phyloP scores from a whole-genome alignment of 64 coral and sea anemone species.

The Trachythela sp. region DNA sequence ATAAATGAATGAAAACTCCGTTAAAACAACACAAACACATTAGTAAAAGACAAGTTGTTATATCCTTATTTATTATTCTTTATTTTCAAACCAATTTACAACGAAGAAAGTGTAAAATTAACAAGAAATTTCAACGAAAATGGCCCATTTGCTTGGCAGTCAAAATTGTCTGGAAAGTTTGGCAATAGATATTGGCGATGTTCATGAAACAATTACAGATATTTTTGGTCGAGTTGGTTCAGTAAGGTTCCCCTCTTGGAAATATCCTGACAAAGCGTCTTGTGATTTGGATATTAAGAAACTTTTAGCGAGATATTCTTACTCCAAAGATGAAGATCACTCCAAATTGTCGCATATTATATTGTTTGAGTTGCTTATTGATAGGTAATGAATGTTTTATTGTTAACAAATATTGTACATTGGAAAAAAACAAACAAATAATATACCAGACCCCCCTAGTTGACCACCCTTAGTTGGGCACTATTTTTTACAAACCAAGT shows the following conservation, averaged over 20 bases:
- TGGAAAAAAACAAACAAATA: neutral
- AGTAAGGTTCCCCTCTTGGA: constrained; percentile 86
- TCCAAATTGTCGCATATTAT: constrained; percentile 93
- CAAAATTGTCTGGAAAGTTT: constrained; percentile 81
- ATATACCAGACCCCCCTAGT: no score
- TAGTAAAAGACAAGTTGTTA: no score
- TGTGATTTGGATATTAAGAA: constrained; percentile 88
- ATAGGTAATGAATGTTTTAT: constrained; percentile 59
- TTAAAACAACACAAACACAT: no score
- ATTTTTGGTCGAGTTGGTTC: constrained; percentile 77
- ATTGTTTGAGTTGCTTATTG: constrained; percentile 94
- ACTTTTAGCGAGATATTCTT: constrained; percentile 75
- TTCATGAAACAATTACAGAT: constrained; percentile 68
- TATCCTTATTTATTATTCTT: no score
- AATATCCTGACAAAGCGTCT: constrained; percentile 90
- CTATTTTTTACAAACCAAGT: no score
- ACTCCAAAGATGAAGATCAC: constrained; percentile 86
- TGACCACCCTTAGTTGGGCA: no score
- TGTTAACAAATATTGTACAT: no score
- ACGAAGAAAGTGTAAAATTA: neutral
- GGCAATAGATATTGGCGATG: constrained; percentile 61
- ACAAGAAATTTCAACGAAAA: neutral
- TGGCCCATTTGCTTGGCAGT: constrained; percentile 86
- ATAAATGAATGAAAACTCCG: no score
- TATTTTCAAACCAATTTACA: neutral